phyloP scores from a whole-genome alignment of 2,113 vertebrate genomes.

The Astur gentilis region DNA sequence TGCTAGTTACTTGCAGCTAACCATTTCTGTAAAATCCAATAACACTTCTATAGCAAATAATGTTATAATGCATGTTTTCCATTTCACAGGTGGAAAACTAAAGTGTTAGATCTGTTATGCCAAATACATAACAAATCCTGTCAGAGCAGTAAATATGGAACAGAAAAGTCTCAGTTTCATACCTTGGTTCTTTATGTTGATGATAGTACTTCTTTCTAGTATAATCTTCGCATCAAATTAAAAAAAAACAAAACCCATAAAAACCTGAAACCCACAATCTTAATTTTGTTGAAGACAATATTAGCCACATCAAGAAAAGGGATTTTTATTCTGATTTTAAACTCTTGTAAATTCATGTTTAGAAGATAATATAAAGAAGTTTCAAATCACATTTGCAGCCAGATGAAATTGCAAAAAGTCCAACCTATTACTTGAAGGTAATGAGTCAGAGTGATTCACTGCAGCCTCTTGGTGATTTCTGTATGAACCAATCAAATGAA shows the following conservation, averaged over 20 bases:
- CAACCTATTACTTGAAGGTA: constrained; percentile 47
- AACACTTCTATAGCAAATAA: neutral
- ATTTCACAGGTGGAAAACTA: neutral
- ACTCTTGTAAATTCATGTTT: neutral
- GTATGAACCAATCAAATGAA: constrained; percentile 52
- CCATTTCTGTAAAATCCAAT: neutral
- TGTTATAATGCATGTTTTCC: neutral
- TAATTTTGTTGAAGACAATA: neutral
- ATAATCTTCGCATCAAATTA: neutral
- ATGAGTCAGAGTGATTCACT: constrained; percentile 65
- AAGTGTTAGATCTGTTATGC: neutral
- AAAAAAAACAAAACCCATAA: accelerated
- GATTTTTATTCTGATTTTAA: neutral
- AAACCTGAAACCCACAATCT: neutral
- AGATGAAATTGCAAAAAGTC: constrained; percentile 18
- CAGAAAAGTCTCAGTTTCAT: neutral
- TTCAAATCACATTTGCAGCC: constrained; percentile 20
- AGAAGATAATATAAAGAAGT: neutral
- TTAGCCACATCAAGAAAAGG: neutral
- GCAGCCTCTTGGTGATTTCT: constrained; percentile 37
- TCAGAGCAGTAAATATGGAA: neutral
- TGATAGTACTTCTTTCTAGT: neutral
- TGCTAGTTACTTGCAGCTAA: neutral
- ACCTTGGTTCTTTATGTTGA: neutral
- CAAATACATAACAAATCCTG: neutral